Base-by-base conservation (phyloP, 2,888 invertebrate species). In the Ctena decussata region DNA sequence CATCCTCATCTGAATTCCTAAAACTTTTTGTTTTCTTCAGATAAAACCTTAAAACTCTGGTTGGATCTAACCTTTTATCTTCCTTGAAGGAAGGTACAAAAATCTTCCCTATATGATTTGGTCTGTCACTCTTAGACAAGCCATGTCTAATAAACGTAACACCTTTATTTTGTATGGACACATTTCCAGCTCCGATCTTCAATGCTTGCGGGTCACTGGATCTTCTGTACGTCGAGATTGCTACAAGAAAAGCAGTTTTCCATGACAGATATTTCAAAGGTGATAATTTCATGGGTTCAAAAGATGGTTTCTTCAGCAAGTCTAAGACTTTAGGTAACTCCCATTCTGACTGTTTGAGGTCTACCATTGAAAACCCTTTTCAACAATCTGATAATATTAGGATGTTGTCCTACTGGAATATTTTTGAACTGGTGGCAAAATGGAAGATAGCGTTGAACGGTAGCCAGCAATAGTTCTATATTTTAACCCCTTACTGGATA, bases 141-240 rank as follows among this genome's bases (percentile, higher is more conserved):
- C 82, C 77, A 39, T 41, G 24, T 24, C 77, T 57, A n/a, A 77
- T 32, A 72, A 84, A 84, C 0, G 76, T 80, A n/a, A 84, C 53
- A 0, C 80, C 80, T 21, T 65, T 39, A 3, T 70, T 72, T 30
- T 84, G 79, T 24, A 80, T 71, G 27, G 37, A 60, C 5, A 76
- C 77, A 15, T 24, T n/a, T 5, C 80, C 80, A 70, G 76, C 72
- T 24, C 84, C 84, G 11, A 80, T 15, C 49, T 65, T 49, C 27
- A 84, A 65, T 11, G 84, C 53, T 39, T 84, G 84, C 24, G 77
- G 39, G 39, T 84, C 84, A 41, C 84, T 77, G 35, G 65, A 49
- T 39, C 80, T 71, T 37, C 84, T 44, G 37, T 77, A 80, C 18
- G 80, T 76, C n/a, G 84, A 73, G 24, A 80, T 77, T 27, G 80